Evolutionary conservation across 2,888 invertebrate genomes (phyloP).

Genomic region (Drosophila subsilvestris): DNA sequence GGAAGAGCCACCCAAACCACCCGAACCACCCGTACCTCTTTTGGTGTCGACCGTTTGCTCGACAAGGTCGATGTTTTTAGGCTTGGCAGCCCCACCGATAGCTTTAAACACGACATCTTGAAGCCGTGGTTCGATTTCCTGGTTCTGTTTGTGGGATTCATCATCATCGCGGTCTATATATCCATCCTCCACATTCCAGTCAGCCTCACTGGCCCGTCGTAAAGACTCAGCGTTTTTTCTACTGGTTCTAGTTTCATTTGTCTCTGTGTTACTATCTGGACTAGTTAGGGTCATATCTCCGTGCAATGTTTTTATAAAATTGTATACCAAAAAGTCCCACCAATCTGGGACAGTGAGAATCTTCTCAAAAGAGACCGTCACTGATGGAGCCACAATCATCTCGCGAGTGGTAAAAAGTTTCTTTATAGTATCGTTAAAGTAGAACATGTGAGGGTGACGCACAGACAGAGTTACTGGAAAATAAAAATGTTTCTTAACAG

Average conservation of each 20-base stretch:
- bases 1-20: no score
- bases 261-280: neutral
- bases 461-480: conserved; percentile 63
- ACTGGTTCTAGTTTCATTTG: neutral
- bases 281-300: conserved; percentile 39
- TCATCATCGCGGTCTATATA: neutral
- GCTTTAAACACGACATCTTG: neutral
- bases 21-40: neutral
- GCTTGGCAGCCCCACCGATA: neutral
- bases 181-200: neutral
- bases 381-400: conserved; percentile 45
- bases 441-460: conserved; percentile 66
- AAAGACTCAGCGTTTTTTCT: neutral
- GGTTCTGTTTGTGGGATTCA: neutral
- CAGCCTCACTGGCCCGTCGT: neutral
- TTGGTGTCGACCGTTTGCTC: neutral
- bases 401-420: conserved; percentile 58
- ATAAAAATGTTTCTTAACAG: neutral
- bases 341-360: conserved; percentile 67
- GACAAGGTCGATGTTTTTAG: neutral
- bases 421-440: conserved; percentile 66
- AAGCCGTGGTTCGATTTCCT: neutral
- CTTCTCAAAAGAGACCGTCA: conserved; percentile 57
- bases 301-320: conserved; percentile 62
- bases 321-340: conserved; percentile 65